Evolutionary conservation across 2,113 vertebrate species (phyloP).

Genomic region (Antennarius striatus): DNA sequence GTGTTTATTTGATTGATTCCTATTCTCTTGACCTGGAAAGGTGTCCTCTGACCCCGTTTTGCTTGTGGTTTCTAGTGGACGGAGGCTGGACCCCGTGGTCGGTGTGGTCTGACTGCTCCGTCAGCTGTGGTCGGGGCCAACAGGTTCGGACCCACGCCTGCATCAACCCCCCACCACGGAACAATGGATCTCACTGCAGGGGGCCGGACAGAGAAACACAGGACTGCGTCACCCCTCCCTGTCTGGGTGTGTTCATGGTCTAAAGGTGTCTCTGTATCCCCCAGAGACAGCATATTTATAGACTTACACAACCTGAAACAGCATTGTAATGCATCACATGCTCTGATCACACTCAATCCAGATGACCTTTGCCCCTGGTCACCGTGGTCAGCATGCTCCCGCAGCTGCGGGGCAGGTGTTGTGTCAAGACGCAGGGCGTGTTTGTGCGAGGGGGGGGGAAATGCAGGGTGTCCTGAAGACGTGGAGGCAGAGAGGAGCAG

Average conservation of each 20-base stretch:
- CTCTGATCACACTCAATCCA: slow-evolving; percentile 28
- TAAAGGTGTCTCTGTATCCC: too few species aligned
- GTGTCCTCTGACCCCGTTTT: neutral
- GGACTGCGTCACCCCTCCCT: slow-evolving; percentile 73
- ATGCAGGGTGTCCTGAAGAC: slow-evolving; percentile 67
- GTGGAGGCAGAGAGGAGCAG: slow-evolving; percentile 48
- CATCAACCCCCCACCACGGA: slow-evolving; percentile 76
- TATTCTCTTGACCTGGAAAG: neutral
- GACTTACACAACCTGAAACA: too few species aligned
- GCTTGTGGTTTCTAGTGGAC: slow-evolving; percentile 69
- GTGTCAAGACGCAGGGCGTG: slow-evolving; percentile 75
- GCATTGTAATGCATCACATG: neutral
- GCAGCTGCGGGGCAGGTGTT: slow-evolving; percentile 83
- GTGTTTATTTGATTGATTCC: neutral
- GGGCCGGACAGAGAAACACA: slow-evolving; percentile 78
- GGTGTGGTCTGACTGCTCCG: slow-evolving; percentile 87
- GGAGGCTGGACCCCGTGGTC: slow-evolving; percentile 87
- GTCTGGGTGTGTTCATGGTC: slow-evolving; percentile 69
- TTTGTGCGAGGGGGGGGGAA: slow-evolving; percentile 71
- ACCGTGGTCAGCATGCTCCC: slow-evolving; percentile 83
- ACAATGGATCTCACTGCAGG: slow-evolving; percentile 71
- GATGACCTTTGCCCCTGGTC: slow-evolving; percentile 86
- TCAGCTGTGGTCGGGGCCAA: slow-evolving; percentile 80
- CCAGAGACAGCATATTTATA: too few species aligned
- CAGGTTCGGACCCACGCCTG: slow-evolving; percentile 83